Evolutionary conservation across 92 coral and sea anemone genomes (phyloP), one percentile per base, ranked within the genome.

Genomic region (Siderastrea siderea): DNA sequence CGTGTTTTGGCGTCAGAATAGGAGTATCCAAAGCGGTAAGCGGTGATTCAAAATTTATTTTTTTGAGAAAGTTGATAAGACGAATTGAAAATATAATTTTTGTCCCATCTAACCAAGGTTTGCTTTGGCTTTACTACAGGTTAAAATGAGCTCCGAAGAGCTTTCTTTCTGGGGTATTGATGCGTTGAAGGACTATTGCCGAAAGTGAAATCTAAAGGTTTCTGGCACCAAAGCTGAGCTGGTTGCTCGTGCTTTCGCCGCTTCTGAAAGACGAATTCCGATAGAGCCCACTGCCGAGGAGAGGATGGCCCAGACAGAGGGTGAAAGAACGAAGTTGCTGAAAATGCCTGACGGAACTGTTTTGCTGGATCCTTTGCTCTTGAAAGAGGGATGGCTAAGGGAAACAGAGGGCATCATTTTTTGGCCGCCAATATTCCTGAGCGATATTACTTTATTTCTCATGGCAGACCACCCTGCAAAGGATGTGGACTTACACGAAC

Each of bases 171-270:
- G 92, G 89, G 14, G 58, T 68, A 59, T 84, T 14, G 73, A 77
- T 9, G 85, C 89, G 1, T 68, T 83, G 66, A 89, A 83, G 78
- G 74, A 76, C 6, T 89, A 26, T 54, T 89, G 92, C 55, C 85
- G 78, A 46, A 89, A 84, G 50, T 43, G 89, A 53, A 78, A 89
- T 43, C 82, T 77, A 0, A 78, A 84, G 80, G 89, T 78, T 1
- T 74, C 77, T 52, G 67, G 84, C 0, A 50, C 46, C 13, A 89
- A 83, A 61, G 84, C 59, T n/a, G 88, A 89, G 60, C 79, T 83
- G 0, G 89, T 89, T 1, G 84, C 92, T 68, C 84, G 93, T 57
- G 93, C 78, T 7, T 90, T 90, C 70, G 89, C 89, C 46, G 89
- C 86, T 12, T 11, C 76, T 3, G 88, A 88, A 45, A 88, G 82